These are phyloP conservation scores for Synergus umbraculus DNA, from an alignment of 2,888 invertebrate genomes.

Conservation along the genomic window DNA sequence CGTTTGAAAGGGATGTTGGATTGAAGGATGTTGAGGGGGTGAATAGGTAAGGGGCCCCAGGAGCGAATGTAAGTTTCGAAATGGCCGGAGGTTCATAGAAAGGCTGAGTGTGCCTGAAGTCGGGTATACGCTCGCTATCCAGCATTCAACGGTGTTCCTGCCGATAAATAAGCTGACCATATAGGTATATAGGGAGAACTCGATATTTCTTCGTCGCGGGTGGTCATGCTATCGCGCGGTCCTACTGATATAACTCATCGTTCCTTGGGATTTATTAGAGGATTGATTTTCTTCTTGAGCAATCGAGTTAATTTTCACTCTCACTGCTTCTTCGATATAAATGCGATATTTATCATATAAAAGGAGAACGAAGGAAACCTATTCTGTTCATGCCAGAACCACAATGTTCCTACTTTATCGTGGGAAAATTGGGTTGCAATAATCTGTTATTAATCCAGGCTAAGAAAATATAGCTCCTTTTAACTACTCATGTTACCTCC, in stretches of 20 bases:
- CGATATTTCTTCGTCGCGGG: slow-evolving; percentile 67
- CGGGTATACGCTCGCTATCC: slow-evolving; percentile 39
- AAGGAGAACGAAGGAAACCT: background rate
- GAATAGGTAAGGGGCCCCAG: background rate
- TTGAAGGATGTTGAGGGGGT: slow-evolving; percentile 6
- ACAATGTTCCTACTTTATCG: slow-evolving; percentile 9
- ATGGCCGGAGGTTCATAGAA: slow-evolving; percentile 7
- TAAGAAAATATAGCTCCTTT: background rate
- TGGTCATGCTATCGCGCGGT: slow-evolving; percentile 51
- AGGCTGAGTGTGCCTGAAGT: background rate
- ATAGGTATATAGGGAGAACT: slow-evolving; percentile 46
- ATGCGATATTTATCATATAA: slow-evolving; percentile 23
- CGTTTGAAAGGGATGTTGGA: slow-evolving; percentile 36
- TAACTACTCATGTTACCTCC: background rate
- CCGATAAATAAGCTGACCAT: slow-evolving; percentile 67
- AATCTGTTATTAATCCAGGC: background rate
- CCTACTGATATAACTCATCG: slow-evolving; percentile 53
- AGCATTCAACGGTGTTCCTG: slow-evolving; percentile 58
- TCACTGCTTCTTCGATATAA: slow-evolving; percentile 41
- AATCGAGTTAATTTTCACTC: slow-evolving; percentile 68
- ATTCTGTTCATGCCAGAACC: background rate
- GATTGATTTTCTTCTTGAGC: slow-evolving; percentile 63
- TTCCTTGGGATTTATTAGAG: slow-evolving; percentile 62
- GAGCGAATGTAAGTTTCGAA: background rate
- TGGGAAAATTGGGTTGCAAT: background rate